Percentiles rank a stretch among this genome's conserved stretches.
phyloP scores from a whole-genome alignment of 2,797 vertebrate species.

The Neosilurus hyrtlii region DNA sequence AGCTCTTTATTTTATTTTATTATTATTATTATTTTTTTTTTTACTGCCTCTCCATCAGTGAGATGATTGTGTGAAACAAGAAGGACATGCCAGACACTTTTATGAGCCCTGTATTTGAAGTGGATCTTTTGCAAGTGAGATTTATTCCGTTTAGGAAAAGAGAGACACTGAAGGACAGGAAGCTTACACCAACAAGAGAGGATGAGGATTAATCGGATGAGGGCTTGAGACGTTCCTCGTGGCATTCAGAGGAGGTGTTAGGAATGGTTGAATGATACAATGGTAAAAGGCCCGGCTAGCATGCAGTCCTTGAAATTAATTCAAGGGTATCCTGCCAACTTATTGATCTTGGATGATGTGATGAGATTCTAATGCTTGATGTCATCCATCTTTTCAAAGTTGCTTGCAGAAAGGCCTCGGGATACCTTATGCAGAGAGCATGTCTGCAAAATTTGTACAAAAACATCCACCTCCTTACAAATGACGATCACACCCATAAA shows the following conservation, averaged over 20 bases:
- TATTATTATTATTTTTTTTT: slow-evolving; percentile 14
- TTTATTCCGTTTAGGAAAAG: slow-evolving; percentile 36
- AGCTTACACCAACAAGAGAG: slow-evolving; percentile 7
- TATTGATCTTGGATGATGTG: neutral
- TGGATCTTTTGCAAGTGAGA: slow-evolving; percentile 42
- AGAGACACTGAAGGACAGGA: slow-evolving; percentile 40
- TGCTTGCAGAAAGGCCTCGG: neutral
- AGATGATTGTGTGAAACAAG: slow-evolving; percentile 29
- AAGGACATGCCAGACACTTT: slow-evolving; percentile 40
- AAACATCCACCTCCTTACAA: neutral
- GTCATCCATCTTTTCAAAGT: neutral
- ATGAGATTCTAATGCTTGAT: neutral
- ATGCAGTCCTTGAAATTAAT: neutral
- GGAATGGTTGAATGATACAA: neutral
- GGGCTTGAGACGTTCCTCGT: neutral
- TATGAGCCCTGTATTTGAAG: slow-evolving; percentile 45
- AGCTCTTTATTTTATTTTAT: no score
- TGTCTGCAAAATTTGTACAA: neutral
- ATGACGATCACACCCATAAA: neutral
- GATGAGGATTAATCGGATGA: neutral
- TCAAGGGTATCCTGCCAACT: neutral
- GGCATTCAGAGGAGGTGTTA: slow-evolving; percentile 4
- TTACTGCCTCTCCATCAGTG: slow-evolving; percentile 40
- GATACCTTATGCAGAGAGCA: neutral
- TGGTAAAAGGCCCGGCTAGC: neutral